Percentiles rank a stretch among this genome's conserved stretches.
Evolutionary conservation across 2,113 vertebrate species (phyloP).

Genomic region (Ranitomeya imitator): DNA sequence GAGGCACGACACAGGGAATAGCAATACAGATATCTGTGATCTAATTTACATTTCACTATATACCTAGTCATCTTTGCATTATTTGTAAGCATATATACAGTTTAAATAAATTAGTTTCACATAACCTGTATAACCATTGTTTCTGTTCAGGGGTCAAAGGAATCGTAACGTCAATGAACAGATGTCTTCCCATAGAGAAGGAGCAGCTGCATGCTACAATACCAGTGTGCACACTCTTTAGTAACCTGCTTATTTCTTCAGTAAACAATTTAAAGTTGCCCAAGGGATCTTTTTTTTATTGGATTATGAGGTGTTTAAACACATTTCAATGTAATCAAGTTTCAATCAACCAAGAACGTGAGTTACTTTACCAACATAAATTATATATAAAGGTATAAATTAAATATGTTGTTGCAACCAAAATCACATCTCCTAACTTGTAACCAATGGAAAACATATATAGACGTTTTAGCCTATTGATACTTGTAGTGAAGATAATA

Average conservation of each 20-base stretch:
- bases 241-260: conserved; percentile 2
- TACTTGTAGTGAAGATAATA: too few species aligned
- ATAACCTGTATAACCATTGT: background rate
- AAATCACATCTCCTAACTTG: background rate
- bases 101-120: background rate
- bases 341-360: background rate
- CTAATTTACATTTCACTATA: too few species aligned
- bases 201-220: conserved; percentile 19
- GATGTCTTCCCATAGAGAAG: background rate
- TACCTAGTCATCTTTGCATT: background rate
- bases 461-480: background rate
- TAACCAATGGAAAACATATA: background rate
- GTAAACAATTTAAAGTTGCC: background rate
- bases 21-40: too few species aligned
- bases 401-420: background rate
- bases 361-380: background rate
- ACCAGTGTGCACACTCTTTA: background rate
- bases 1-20: too few species aligned
- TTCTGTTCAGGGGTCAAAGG: background rate
- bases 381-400: background rate
- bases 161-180: background rate
- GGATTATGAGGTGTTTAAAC: conserved; percentile 7
- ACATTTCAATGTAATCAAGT: conserved; percentile 28
- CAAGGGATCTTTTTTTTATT: conserved; percentile 18
- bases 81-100: background rate